phyloP scores from a whole-genome alignment of 2,888 invertebrate species.

The Iphiclides podalirius region DNA sequence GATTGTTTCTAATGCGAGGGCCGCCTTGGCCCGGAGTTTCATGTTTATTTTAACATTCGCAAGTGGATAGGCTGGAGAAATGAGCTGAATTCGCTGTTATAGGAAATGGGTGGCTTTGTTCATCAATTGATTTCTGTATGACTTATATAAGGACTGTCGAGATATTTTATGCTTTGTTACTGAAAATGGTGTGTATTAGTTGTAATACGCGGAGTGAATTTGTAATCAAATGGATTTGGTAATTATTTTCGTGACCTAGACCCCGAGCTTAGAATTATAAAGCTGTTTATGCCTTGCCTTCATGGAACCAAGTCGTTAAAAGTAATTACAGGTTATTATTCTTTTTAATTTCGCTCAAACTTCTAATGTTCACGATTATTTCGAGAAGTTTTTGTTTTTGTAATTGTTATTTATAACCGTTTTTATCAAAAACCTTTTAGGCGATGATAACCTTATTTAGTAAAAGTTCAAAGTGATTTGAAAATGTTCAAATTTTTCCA shows the following conservation, averaged over 20 bases:
- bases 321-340: not conserved
- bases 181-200: no score
- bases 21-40: constrained; percentile 33
- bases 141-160: no score
- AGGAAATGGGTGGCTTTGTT: no score
- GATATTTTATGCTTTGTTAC: no score
- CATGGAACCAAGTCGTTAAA: not conserved
- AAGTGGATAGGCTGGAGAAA: no score
- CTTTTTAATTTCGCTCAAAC: not conserved
- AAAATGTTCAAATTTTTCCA: not conserved
- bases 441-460: not conserved
- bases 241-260: not conserved
- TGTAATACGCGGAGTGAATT: no score
- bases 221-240: no score
- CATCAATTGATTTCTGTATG: no score
- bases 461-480: no score
- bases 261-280: not conserved
- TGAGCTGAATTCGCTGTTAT: no score
- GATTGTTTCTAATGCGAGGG: constrained; percentile 40
- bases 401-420: not conserved
- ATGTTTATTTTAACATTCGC: constrained; percentile 38
- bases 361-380: not conserved
- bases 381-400: not conserved
- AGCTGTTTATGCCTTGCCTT: not conserved
- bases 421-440: not conserved